A percentile compares a stretch with the other conserved stretches of the same genome.
These are phyloP conservation scores for Cosmia pyralina DNA, from an alignment of 2,888 invertebrate genomes.

Conservation along the genomic window DNA sequence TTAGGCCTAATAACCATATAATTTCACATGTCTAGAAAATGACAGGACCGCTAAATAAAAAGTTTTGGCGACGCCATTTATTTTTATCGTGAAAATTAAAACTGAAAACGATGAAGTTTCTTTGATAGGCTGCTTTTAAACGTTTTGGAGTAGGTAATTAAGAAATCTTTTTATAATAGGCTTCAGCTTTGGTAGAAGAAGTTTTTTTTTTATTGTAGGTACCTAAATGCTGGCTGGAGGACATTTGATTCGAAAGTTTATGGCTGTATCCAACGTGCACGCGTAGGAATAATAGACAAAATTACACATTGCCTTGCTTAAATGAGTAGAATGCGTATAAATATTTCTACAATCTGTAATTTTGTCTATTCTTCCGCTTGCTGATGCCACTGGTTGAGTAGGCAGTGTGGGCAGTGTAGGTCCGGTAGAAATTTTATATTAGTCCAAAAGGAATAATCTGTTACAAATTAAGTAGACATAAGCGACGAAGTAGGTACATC, in stretches of 20 bases:
- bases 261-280: background rate
- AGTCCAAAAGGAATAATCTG: background rate
- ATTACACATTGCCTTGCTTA: no score
- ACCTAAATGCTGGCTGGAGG: background rate
- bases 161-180: constrained; percentile 14
- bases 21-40: constrained; percentile 53
- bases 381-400: no score
- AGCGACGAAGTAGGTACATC: background rate
- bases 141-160: constrained; percentile 20
- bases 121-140: constrained; percentile 20
- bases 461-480: background rate
- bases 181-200: background rate
- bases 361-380: no score
- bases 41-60: constrained; percentile 33
- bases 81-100: constrained; percentile 42
- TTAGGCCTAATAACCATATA: constrained; percentile 63
- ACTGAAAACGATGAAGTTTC: constrained; percentile 35
- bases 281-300: no score
- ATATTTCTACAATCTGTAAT: no score
- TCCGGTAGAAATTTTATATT: no score
- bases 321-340: no score
- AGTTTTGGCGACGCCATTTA: constrained; percentile 27
- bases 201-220: background rate
- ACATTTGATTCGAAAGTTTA: constrained; percentile 3
- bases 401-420: no score